Evolutionary conservation across 2,113 vertebrate species (phyloP).

Genomic region (Colius striatus): DNA sequence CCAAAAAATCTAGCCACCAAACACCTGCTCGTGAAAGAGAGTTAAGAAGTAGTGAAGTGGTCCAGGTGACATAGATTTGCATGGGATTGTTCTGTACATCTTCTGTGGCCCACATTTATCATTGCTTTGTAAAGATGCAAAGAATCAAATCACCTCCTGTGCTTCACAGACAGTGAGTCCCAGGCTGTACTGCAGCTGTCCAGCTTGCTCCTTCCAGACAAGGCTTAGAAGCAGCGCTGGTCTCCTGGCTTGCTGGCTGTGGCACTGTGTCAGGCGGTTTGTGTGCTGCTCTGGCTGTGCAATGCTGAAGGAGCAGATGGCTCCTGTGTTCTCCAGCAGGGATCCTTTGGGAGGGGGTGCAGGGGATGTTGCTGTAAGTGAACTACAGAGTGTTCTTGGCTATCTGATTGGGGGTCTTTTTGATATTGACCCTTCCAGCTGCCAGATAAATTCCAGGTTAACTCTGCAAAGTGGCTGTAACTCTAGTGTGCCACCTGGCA

Average conservation of each 20-base stretch:
- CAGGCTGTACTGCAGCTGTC: neutral
- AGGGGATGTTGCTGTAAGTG: accelerated
- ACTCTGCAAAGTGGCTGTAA: neutral
- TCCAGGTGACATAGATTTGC: neutral
- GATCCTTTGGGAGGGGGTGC: neutral
- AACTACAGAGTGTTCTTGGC: neutral
- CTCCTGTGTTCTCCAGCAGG: neutral
- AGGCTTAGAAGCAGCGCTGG: neutral
- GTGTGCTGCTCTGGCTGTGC: accelerated
- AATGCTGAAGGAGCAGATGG: accelerated
- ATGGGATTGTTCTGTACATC: neutral
- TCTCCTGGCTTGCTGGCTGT: neutral
- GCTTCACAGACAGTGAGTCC: neutral
- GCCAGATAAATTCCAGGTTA: neutral
- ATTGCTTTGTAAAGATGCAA: neutral
- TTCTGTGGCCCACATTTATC: neutral
- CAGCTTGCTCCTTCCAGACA: neutral
- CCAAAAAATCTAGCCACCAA: neutral
- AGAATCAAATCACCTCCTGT: neutral
- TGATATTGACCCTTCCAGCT: neutral
- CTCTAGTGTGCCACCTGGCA: neutral
- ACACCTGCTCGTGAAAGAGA: neutral
- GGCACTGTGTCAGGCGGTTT: accelerated
- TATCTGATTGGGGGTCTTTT: neutral
- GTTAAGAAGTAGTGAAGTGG: neutral